Percentiles rank a stretch among this genome's conserved stretches.
phyloP scores from a whole-genome alignment of 2,888 invertebrate species.

The Trachelus stipa region DNA sequence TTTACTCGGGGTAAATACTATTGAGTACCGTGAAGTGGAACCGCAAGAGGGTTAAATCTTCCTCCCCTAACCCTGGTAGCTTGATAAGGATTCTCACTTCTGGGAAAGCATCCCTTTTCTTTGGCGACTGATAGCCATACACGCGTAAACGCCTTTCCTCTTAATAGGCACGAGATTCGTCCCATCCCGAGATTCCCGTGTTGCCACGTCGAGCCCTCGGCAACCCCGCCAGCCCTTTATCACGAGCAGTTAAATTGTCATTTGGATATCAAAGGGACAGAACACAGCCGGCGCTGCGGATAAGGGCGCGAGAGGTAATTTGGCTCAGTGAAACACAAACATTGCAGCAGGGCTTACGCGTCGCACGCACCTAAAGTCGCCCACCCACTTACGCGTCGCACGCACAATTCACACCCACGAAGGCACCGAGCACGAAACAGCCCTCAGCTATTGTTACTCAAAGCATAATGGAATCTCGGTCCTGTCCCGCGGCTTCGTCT shows the following conservation, averaged over 20 bases:
- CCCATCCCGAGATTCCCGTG: neutral
- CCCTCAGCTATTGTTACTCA: slow-evolving; percentile 67
- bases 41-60: neutral
- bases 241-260: slow-evolving; percentile 66
- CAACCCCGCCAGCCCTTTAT: slow-evolving; percentile 18
- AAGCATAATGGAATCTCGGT: slow-evolving; percentile 66
- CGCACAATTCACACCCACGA: slow-evolving; percentile 58
- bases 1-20: neutral
- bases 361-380: slow-evolving; percentile 32
- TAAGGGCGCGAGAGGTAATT: slow-evolving; percentile 65
- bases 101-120: neutral
- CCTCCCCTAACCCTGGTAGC: neutral
- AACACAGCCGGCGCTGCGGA: slow-evolving; percentile 58
- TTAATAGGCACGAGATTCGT: slow-evolving; percentile 1
- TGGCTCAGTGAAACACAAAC: slow-evolving; percentile 65
- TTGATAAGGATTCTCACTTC: neutral
- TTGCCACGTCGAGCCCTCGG: neutral
- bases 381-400: slow-evolving; percentile 31
- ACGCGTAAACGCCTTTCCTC: neutral
- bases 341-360: slow-evolving; percentile 44
- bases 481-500: slow-evolving; percentile 35
- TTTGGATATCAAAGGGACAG: slow-evolving; percentile 66
- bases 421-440: slow-evolving; percentile 56
- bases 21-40: neutral
- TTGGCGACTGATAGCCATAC: neutral